Conservation (phyloP, 2,113 vertebrate species). For the Spilogale gracilis region DNA sequence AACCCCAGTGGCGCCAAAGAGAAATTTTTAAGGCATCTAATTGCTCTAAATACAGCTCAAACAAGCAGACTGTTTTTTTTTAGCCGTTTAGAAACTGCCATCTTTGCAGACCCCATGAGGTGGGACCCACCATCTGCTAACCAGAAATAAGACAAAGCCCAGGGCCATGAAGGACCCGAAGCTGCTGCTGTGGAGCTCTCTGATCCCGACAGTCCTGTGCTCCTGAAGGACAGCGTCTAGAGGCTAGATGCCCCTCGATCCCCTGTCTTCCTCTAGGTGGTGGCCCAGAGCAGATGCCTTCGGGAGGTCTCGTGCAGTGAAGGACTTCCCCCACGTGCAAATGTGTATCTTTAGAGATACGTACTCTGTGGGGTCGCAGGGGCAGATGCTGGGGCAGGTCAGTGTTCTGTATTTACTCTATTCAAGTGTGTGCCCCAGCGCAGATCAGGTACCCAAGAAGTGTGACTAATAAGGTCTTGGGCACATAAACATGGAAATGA, state of each 20-base stretch:
- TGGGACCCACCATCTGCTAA: not conserved
- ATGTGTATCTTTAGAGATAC: not conserved
- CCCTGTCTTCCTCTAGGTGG: not conserved
- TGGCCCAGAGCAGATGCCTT: not conserved
- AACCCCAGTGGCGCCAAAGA: not conserved
- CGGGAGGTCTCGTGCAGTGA: not conserved
- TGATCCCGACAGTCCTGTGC: not conserved
- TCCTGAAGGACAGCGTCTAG: not conserved
- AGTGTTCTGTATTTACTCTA: not conserved
- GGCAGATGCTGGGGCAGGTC: not conserved
- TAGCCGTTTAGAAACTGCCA: not conserved
- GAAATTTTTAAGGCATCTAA: not conserved
- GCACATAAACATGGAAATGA: not conserved
- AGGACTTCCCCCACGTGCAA: not conserved
- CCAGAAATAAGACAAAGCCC: not conserved
- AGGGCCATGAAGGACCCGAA: not conserved
- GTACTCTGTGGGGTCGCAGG: not conserved
- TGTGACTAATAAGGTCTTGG: not conserved
- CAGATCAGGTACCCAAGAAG: not conserved
- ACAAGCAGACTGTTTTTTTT: not conserved
- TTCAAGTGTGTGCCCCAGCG: accelerated
- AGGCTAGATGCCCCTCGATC: not conserved
- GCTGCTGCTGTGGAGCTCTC: not conserved
- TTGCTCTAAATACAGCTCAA: not conserved
- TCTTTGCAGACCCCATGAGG: not conserved